Evolutionary conservation across 2,113 vertebrate genomes (phyloP).

Genomic region (Leucopsar rothschildi): DNA sequence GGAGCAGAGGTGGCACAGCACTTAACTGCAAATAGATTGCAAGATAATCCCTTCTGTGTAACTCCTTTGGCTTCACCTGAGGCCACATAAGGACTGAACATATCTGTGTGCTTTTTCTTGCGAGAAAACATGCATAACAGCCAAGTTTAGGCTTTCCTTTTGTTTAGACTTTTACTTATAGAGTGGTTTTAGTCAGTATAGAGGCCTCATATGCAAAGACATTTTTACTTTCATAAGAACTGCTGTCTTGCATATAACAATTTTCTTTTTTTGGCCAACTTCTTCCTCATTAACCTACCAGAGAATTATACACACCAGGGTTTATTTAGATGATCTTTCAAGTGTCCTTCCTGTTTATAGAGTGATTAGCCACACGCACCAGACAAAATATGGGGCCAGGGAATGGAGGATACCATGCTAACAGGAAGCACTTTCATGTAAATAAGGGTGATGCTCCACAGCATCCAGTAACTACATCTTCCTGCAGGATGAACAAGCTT

Average conservation of each 20-base stretch:
- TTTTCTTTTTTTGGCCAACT: not conserved
- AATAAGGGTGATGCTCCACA: not conserved
- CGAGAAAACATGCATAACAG: not conserved
- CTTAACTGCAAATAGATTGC: not conserved
- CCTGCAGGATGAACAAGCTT: not conserved
- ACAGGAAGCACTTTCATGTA: constrained; percentile 43
- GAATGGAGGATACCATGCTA: not conserved
- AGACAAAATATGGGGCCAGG: not conserved
- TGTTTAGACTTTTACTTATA: not conserved
- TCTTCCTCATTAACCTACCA: constrained; percentile 4
- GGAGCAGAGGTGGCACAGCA: not conserved
- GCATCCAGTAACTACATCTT: not conserved
- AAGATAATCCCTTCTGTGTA: not conserved
- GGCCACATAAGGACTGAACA: not conserved
- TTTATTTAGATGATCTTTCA: constrained; percentile 53
- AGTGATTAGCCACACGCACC: not conserved
- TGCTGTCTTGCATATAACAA: not conserved
- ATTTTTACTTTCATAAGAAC: not conserved
- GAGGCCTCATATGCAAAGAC: not conserved
- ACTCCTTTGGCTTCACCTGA: not conserved
- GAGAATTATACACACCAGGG: not conserved
- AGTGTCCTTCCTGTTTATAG: constrained; percentile 59
- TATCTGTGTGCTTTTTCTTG: not conserved
- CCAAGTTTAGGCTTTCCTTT: not conserved
- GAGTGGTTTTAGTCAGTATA: not conserved